Evolutionary conservation across 2,797 vertebrate species (phyloP), one percentile per base, ranked within the genome.

Genomic region (Lerista edwardsae): DNA sequence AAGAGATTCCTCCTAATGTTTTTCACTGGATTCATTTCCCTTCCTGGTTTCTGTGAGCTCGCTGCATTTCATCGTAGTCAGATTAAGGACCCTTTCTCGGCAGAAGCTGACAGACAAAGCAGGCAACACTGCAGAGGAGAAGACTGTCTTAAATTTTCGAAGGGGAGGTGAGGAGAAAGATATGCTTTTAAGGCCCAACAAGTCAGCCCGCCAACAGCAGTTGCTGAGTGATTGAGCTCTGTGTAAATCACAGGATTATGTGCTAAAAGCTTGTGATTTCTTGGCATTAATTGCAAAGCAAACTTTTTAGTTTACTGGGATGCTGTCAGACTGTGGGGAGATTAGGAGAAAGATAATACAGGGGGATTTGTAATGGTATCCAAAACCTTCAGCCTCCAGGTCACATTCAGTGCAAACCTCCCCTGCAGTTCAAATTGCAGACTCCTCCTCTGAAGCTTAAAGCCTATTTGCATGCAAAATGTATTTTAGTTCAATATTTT

Each of bases 201-300:
- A 72, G 23, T 61, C 31, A 64, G 75, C 41, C 51, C 73, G 25
- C 21, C 55, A 75, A 51, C 72, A 75, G 39, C 84, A 36, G 39
- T 31, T 51, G 65, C 23, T 36, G 73, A 86, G 64, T 59, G 39
- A 68, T 47, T 68, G 68, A 81, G 73, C 51, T 44, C 41, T 71
- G 44, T 61, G 55, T 71, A 76, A 81, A 86, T 62, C 79, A 19
- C 55, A 34, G 73, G 79, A 81, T 81, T 76, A 81, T 81, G 73
- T 64, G 31, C 47, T 80, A 31, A 75, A 85, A 85, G 57, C 78
- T 69, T 34, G 81, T 80, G 62, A 75, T 85, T 61, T 57, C 79
- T 81, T 75, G 84, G 72, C 84, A 69, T 85, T 80, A 85, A 81
- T 80, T 75, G 84, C 64, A 80, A 85, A 61, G 64, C 72, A 69